phyloP scores from a whole-genome alignment of 2,797 vertebrate genomes.

The Lophotriccus pileatus region DNA sequence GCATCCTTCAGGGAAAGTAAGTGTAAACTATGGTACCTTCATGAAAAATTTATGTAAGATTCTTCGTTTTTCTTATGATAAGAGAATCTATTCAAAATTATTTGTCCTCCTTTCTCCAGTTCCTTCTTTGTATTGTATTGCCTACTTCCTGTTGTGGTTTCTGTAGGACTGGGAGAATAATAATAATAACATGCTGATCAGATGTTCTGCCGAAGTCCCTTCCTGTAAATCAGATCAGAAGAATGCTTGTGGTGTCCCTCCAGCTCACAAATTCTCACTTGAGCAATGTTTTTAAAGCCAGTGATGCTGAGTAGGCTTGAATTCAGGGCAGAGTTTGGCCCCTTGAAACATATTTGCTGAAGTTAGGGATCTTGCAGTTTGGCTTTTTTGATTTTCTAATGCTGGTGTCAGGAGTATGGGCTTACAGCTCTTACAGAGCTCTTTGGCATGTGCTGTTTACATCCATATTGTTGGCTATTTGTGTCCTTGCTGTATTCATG shows the following conservation, averaged over 20 bases:
- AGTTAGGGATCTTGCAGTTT: background rate
- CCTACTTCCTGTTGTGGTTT: conserved; percentile 10
- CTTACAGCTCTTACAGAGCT: background rate
- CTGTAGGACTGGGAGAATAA: background rate
- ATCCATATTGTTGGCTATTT: background rate
- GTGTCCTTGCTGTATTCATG: background rate
- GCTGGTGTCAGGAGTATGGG: background rate
- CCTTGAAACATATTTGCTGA: background rate
- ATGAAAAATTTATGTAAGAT: background rate
- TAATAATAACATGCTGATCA: background rate
- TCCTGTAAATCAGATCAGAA: background rate
- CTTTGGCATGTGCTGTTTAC: background rate
- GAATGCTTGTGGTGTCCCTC: background rate
- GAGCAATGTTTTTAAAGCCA: background rate
- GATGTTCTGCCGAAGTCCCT: background rate
- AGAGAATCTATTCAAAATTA: background rate
- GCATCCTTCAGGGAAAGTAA: background rate
- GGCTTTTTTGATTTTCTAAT: background rate
- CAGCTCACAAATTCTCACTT: background rate
- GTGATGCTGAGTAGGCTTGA: background rate
- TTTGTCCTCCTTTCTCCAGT: background rate
- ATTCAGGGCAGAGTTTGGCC: background rate
- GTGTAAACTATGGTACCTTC: background rate
- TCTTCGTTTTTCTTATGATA: background rate
- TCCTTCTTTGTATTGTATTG: background rate